Percentiles rank a stretch among this genome's conserved stretches.
Evolutionary conservation across 2,113 vertebrate species (phyloP).

Genomic region (Aspidoscelis tigris): DNA sequence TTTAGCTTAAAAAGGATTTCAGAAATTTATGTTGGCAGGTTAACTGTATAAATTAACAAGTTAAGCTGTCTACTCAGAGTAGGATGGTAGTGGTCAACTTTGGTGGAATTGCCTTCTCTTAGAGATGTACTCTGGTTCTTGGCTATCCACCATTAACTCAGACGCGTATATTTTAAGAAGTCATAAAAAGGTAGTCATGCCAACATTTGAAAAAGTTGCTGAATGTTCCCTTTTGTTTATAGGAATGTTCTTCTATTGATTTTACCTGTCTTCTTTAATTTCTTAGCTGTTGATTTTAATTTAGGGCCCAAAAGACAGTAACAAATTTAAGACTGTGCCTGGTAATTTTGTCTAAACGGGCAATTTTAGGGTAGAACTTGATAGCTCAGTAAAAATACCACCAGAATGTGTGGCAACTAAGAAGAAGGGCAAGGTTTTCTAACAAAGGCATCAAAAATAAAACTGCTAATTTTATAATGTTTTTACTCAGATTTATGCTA

Average conservation of each 20-base stretch:
- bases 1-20: background rate
- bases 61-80: too few species aligned
- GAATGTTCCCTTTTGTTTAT: background rate
- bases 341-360: too few species aligned
- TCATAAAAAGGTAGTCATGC: background rate
- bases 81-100: background rate
- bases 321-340: too few species aligned
- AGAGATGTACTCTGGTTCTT: background rate
- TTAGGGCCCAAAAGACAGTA: too few species aligned
- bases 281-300: background rate
- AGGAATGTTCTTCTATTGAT: background rate
- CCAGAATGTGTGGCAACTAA: background rate
- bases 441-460: too few species aligned
- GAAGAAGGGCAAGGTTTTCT: too few species aligned
- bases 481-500: too few species aligned
- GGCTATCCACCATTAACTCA: background rate
- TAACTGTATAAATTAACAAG: too few species aligned
- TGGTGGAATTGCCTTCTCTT: background rate
- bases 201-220: background rate
- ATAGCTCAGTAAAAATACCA: background rate
- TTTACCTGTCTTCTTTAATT: background rate
- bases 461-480: too few species aligned
- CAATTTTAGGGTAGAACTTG: too few species aligned
- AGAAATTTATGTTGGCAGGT: too few species aligned
- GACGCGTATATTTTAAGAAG: background rate